Evolutionary conservation across 2,888 invertebrate species (phyloP).

Genomic region (Diaperis boleti): DNA sequence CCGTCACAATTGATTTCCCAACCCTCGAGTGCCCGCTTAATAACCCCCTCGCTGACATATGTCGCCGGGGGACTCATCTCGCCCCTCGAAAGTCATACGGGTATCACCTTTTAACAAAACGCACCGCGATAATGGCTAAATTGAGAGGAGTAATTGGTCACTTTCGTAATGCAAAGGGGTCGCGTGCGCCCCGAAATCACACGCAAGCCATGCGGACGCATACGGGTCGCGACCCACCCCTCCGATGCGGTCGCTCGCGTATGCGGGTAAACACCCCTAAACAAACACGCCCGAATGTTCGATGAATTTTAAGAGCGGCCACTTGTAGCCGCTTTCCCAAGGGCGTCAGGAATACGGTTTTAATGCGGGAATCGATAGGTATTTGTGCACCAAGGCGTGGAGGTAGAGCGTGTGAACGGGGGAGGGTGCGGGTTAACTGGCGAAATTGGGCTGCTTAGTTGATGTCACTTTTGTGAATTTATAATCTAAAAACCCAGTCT

Average conservation of each 20-base stretch:
- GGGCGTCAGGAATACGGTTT: conserved; percentile 2
- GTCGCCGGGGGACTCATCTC: conserved; percentile 18
- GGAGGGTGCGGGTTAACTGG: too few species aligned
- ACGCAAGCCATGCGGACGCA: conserved; percentile 22
- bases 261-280: conserved; percentile 28
- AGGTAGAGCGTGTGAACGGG: too few species aligned
- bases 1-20: conserved; percentile 21
- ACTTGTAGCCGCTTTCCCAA: conserved; percentile 29
- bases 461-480: too few species aligned
- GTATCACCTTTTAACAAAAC: conserved; percentile 25
- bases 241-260: conserved; percentile 23
- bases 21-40: conserved; percentile 13
- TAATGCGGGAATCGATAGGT: conserved; percentile 10
- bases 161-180: conserved; percentile 18
- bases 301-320: conserved; percentile 18
- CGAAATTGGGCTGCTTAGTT: too few species aligned
- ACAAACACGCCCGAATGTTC: conserved; percentile 22
- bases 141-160: conserved; percentile 35
- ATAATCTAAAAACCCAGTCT: too few species aligned
- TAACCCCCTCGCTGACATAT: conserved; percentile 21
- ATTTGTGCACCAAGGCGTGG: too few species aligned
- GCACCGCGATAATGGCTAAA: conserved; percentile 16
- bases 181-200: conserved; percentile 31
- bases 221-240: conserved; percentile 34
- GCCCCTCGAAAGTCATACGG: conserved; percentile 29